These are phyloP conservation scores for Calephelis virginiensis DNA, from an alignment of 1,140 invertebrate species.

Conservation along the genomic window DNA sequence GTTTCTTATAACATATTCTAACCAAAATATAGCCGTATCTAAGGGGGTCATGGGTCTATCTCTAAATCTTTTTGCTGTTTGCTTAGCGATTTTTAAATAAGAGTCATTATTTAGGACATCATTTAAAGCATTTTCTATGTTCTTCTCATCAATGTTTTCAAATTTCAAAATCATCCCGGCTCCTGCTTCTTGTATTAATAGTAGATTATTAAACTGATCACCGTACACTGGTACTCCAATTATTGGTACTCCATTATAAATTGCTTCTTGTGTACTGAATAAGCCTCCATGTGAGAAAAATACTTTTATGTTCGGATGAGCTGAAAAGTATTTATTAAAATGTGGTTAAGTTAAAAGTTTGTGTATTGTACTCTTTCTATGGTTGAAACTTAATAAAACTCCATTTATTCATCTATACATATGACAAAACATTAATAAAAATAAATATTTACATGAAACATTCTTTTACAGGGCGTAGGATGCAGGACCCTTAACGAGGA, in stretches of 20 bases:
- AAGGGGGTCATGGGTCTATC: slow-evolving; percentile 78
- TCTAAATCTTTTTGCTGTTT: slow-evolving; percentile 70
- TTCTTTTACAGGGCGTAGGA: no score
- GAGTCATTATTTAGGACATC: slow-evolving; percentile 48
- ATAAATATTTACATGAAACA: no score
- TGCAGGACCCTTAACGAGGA: no score
- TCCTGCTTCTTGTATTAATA: slow-evolving; percentile 65
- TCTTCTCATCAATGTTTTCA: slow-evolving; percentile 52
- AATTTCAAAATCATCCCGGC: slow-evolving; percentile 66
- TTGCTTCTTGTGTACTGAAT: slow-evolving; percentile 82
- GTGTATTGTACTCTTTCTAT: no score
- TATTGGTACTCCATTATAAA: slow-evolving; percentile 82
- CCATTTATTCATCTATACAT: no score
- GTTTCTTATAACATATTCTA: slow-evolving; percentile 80
- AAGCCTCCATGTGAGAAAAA: slow-evolving; percentile 85
- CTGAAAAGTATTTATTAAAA: slow-evolving; percentile 53
- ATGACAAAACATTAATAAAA: no score
- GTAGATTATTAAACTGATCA: slow-evolving; percentile 80
- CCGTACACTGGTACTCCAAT: slow-evolving; percentile 82
- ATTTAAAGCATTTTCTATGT: slow-evolving; percentile 36
- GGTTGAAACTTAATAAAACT: no score
- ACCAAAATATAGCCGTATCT: slow-evolving; percentile 81
- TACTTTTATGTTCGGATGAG: slow-evolving; percentile 77
- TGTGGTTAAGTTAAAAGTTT: neutral
- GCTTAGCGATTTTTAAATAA: slow-evolving; percentile 59